Evolutionary conservation across 2,797 vertebrate genomes (phyloP), one percentile per base, ranked within the genome.

Genomic region (Scleropages formosus): DNA sequence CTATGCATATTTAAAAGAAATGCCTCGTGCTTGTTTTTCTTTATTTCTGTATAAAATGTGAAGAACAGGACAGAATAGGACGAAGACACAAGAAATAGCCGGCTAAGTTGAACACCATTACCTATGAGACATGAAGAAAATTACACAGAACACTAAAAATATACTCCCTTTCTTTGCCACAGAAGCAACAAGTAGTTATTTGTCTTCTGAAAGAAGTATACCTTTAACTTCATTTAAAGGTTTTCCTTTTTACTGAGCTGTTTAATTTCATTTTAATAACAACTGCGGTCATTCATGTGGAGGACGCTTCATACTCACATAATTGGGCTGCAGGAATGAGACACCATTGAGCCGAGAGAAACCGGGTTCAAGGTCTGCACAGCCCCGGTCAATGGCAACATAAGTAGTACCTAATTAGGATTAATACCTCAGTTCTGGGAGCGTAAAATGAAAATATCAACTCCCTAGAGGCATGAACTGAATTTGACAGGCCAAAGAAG

Each of bases 351-450:
- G 84, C 31, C 78, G 82, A 81, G 78, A 79, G 82, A 83, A 82
- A 79, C 78, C 76, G 66, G 84, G 85, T 86, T 87, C 81, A 82
- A 84, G 87, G 84, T 84, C 84, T 85, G 82, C 76, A 78, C 11
- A 58, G 79, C 85, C 86, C 68, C 85, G 89, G 86, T 90, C 88
- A 87, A 86, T 87, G 85, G 87, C 88, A 83, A 85, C 80, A 80
- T 85, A 81, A 82, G 85, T 81, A 79, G 66, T 82, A 82, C 82
- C 87, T 92, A 91, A 92, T 92, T 89, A 91, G 89, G 89, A 92
- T 91, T 90, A 91, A 92, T 92, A 89, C 78, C 84, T 82, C 83
- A 83, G 83, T 80, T 77, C 16, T 77, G 76, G 84, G 84, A 83
- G 83, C 81, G 77, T 78, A 79, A 80, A 84, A 81, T 89, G 86